Conservation (phyloP, 2,888 invertebrate species). For the Coremacera marginata region DNA sequence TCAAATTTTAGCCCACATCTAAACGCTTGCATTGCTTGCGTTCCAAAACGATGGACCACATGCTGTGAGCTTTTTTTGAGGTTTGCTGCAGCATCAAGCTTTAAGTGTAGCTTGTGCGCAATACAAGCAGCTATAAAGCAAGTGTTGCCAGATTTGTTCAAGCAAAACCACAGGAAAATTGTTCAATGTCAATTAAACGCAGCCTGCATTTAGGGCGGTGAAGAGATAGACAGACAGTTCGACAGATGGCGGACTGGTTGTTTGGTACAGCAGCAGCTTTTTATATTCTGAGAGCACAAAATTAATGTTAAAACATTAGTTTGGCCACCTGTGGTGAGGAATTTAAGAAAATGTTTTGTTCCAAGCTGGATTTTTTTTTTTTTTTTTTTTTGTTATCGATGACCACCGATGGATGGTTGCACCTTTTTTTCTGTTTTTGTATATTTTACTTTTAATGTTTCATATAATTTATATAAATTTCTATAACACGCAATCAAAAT, state of each 20-base stretch:
- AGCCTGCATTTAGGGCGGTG: slow-evolving; percentile 24
- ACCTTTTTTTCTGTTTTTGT: slow-evolving; percentile 43
- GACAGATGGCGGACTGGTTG: neutral
- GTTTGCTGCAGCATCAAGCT: neutral
- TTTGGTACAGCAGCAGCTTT: neutral
- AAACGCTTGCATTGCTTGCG: neutral
- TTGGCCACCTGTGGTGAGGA: slow-evolving; percentile 28
- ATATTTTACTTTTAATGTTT: neutral
- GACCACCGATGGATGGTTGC: slow-evolving; percentile 43
- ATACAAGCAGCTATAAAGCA: slow-evolving; percentile 13
- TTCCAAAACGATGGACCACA: slow-evolving; percentile 35
- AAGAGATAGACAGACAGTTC: neutral
- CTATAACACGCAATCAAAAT: neutral
- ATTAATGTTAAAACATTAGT: slow-evolving; percentile 31
- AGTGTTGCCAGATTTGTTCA: slow-evolving; percentile 46
- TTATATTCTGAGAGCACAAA: slow-evolving; percentile 1
- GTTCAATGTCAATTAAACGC: slow-evolving; percentile 61
- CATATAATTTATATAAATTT: neutral
- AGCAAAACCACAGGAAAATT: slow-evolving; percentile 51
- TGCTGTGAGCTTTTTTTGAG: slow-evolving; percentile 42
- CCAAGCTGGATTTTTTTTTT: neutral
- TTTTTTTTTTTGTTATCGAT: slow-evolving; percentile 40
- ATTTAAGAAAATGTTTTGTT: slow-evolving; percentile 19
- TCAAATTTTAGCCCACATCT: slow-evolving; percentile 1
- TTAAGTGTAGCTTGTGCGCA: neutral